These are phyloP conservation scores for Polymixis flavicincta DNA, from an alignment of 2,888 invertebrate species.

Conservation along the genomic window DNA sequence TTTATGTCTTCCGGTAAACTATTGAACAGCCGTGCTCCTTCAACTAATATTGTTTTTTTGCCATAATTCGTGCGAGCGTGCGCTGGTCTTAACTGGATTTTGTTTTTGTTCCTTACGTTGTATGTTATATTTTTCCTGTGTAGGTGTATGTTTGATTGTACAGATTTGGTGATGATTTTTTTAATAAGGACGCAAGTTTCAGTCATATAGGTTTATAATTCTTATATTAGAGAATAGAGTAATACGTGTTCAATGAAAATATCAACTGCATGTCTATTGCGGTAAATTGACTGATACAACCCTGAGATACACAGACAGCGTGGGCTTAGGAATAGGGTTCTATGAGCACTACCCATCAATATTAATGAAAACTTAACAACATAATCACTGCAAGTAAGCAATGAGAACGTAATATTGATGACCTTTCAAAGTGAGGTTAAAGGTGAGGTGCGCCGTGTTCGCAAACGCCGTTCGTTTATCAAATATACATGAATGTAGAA, in stretches of 20 bases:
- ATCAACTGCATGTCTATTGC: neutral
- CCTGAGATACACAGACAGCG: neutral
- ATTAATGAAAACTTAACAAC: conserved; percentile 17
- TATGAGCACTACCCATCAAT: conserved; percentile 10
- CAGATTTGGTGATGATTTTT: too few species aligned
- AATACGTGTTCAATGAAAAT: neutral
- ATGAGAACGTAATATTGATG: conserved; percentile 44
- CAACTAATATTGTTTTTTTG: too few species aligned
- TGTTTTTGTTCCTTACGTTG: too few species aligned
- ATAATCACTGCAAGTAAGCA: conserved; percentile 42
- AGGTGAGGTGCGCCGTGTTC: conserved; percentile 40
- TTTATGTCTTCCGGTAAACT: too few species aligned
- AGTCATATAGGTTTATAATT: too few species aligned
- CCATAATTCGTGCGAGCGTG: too few species aligned
- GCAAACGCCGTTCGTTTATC: conserved; percentile 40
- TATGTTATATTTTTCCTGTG: too few species aligned
- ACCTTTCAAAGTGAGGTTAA: conserved; percentile 44
- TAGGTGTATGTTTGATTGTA: too few species aligned
- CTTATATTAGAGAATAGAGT: neutral
- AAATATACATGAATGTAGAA: conserved; percentile 44
- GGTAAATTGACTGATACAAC: conserved; percentile 7
- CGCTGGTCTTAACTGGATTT: too few species aligned
- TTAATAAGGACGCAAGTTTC: too few species aligned
- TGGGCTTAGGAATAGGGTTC: neutral
- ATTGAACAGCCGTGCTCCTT: too few species aligned